A percentile compares a stretch with the other conserved stretches of the same genome.
These are phyloP conservation scores for Lycaon pictus DNA, from an alignment of 2,113 vertebrate genomes.

Conservation along the genomic window DNA sequence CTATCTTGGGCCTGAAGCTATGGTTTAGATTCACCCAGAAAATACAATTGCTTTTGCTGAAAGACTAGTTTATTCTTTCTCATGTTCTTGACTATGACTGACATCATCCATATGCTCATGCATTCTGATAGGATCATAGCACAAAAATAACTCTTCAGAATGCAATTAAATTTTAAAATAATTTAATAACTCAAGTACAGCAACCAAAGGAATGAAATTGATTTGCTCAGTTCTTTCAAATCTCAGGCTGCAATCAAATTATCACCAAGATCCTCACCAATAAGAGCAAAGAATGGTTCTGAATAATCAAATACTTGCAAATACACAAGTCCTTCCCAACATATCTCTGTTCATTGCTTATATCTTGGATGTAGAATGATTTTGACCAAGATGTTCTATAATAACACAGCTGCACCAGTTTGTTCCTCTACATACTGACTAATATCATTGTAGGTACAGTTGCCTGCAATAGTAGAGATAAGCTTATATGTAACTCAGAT, in stretches of 20 bases:
- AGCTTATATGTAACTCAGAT: not conserved
- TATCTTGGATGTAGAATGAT: not conserved
- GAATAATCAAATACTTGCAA: slow-evolving; percentile 46
- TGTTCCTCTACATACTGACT: not conserved
- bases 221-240: slow-evolving; percentile 54
- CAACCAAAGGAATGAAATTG: slow-evolving; percentile 56
- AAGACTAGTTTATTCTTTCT: not conserved
- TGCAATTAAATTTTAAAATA: slow-evolving; percentile 45
- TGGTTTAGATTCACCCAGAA: not conserved
- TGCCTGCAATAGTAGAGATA: not conserved
- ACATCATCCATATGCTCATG: not conserved
- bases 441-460: not conserved
- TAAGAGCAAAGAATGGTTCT: slow-evolving; percentile 6
- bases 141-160: slow-evolving; percentile 32
- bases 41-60: not conserved
- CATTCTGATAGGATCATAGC: slow-evolving; percentile 5
- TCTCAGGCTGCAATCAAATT: slow-evolving; percentile 23
- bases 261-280: slow-evolving; percentile 29
- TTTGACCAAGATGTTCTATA: not conserved
- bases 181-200: slow-evolving; percentile 52
- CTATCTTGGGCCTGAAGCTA: not conserved
- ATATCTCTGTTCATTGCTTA: not conserved
- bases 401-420: not conserved
- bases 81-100: not conserved
- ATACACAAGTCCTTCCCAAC: not conserved